Percentiles rank a stretch among this genome's conserved stretches.
Evolutionary conservation across 2,888 invertebrate species (phyloP).

Genomic region (Leptinotarsa haldemani): DNA sequence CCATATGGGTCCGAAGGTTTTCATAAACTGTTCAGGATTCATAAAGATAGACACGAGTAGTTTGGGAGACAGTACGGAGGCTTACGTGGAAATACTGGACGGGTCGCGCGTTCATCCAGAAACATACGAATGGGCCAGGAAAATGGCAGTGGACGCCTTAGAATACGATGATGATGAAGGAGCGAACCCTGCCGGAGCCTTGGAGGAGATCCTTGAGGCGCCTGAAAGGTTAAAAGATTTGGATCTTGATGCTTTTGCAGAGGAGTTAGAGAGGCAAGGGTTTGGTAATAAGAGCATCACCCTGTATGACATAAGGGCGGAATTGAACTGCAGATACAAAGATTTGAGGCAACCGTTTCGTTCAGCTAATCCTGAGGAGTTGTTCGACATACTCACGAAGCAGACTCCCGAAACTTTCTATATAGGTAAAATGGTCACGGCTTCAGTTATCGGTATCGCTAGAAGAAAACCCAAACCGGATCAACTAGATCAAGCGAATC

Average conservation of each 20-base stretch:
- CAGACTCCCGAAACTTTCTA: constrained; percentile 95
- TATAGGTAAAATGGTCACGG: constrained; percentile 86
- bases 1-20: constrained; percentile 95
- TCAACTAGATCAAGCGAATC: constrained; percentile 95
- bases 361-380: constrained; percentile 85
- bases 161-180: constrained; percentile 99
- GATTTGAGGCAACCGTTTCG: constrained; percentile 85
- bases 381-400: constrained; percentile 95
- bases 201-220: constrained; percentile 96
- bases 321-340: constrained; percentile 93
- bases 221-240: constrained; percentile 95
- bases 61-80: constrained; percentile 92
- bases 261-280: constrained; percentile 91
- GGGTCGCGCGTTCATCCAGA: constrained; percentile 99
- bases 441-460: constrained; percentile 71
- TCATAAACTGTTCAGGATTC: constrained; percentile 99
- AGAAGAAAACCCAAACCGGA: constrained; percentile 67
- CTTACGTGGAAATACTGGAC: constrained; percentile 95
- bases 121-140: constrained; percentile 99
- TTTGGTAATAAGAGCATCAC: constrained; percentile 89
- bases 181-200: constrained; percentile 94
- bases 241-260: constrained; percentile 98
- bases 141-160: constrained; percentile 99
- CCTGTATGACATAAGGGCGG: constrained; percentile 95
- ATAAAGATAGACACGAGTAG: constrained; percentile 98